Evolutionary conservation across 1,140 invertebrate genomes (phyloP), one percentile per base, ranked within the genome.

Genomic region (Chironomus striatipennis): DNA sequence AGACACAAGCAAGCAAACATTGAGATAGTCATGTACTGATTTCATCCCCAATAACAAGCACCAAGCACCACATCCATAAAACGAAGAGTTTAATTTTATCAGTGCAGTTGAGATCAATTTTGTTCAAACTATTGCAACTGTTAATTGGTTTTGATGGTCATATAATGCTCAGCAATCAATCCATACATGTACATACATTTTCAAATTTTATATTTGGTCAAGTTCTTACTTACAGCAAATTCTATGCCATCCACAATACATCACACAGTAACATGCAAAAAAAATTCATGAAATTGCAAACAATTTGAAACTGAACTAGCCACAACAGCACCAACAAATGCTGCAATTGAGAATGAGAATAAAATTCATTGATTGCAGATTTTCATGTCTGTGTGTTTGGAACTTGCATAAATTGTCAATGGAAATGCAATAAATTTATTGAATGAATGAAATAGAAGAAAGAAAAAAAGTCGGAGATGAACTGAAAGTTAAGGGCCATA

Each of bases 101-200:
- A 34, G 24, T 34, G 24, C 24, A 34, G 24, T 34, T 34, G 24
- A 34, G 24, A 34, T 34, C 24, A 34, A 34, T 34, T 34, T 34
- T 5, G 5, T 34, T 1, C 24, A 34, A n/a, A 34, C 24, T 34
- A 34, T 34, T 34, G 24, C 24, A 34, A n/a, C 47, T 70, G 65
- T 21, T 70, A 70, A 70, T 70, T 70, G 65, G 65, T 70, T 70
- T 70, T 70, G 65, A 70, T 70, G 65, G 65, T 70, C 20, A 70
- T 70, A 18, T 70, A 70, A 70, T 70, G 65, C 65, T 9, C n/a
- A 70, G 18, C 65, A 21, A 70, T 70, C 65, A 70, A 70, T 70
- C 65, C n/a, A 70, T 18, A 21, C 65, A 57, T 47, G 47, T 57
- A 57, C 8, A 57, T 34, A 57, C 43, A 47, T 47, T 9, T 10